Percentiles rank a stretch among this genome's conserved stretches.
phyloP scores from a whole-genome alignment of 2,797 vertebrate species.

The Sebastes steindachneri region DNA sequence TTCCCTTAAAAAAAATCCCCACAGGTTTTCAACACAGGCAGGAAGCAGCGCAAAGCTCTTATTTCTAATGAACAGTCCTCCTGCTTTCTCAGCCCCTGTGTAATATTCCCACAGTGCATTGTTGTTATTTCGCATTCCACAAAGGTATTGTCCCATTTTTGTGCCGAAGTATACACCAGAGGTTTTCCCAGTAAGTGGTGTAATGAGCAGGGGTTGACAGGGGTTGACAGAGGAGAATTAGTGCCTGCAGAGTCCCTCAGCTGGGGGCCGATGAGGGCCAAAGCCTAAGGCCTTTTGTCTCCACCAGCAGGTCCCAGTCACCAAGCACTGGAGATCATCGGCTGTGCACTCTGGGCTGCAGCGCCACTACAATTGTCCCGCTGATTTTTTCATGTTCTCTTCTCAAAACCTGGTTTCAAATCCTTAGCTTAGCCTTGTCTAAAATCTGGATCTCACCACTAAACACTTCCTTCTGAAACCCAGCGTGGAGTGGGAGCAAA shows the following conservation, averaged over 20 bases:
- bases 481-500: slow-evolving; percentile 47
- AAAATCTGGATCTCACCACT: slow-evolving; percentile 76
- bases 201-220: slow-evolving; percentile 88
- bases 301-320: slow-evolving; percentile 69
- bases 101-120: slow-evolving; percentile 65
- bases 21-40: slow-evolving; percentile 36
- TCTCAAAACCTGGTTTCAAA: slow-evolving; percentile 16
- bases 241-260: slow-evolving; percentile 45
- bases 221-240: slow-evolving; percentile 85
- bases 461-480: slow-evolving; percentile 80
- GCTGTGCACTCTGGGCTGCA: not conserved
- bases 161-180: slow-evolving; percentile 61
- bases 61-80: slow-evolving; percentile 43
- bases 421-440: slow-evolving; percentile 32
- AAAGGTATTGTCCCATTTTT: slow-evolving; percentile 72
- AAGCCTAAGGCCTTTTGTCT: slow-evolving; percentile 77
- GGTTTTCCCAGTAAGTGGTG: slow-evolving; percentile 72
- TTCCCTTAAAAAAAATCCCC: not conserved
- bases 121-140: slow-evolving; percentile 68
- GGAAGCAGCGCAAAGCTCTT: slow-evolving; percentile 25
- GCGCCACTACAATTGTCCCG: not conserved
- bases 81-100: slow-evolving; percentile 35
- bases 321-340: slow-evolving; percentile 23
- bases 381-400: slow-evolving; percentile 1
- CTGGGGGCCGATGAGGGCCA: slow-evolving; percentile 47